Conservation (phyloP, 2,797 vertebrate genomes). For the Notamacropus eugenii region DNA sequence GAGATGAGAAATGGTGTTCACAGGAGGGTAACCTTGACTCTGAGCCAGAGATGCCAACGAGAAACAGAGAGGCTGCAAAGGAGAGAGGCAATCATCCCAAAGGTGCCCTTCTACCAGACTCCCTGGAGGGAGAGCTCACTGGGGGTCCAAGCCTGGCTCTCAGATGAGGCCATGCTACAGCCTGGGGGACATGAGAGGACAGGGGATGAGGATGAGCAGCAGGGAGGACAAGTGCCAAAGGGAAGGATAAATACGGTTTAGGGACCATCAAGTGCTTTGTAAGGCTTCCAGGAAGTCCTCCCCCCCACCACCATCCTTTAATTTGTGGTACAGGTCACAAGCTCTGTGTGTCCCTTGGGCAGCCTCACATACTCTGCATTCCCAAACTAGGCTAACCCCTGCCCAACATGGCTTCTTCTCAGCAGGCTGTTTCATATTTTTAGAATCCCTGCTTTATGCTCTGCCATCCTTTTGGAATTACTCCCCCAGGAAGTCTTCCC, state of each 20-base stretch:
- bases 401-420: neutral
- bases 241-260: neutral
- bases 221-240: neutral
- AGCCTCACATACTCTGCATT: neutral
- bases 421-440: neutral
- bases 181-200: neutral
- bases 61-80: neutral
- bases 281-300: neutral
- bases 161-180: neutral
- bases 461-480: neutral
- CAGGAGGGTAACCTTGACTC: neutral
- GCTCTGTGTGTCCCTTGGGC: accelerated
- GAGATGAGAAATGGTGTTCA: neutral
- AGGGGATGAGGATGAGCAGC: neutral
- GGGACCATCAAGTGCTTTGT: neutral
- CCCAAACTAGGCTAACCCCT: neutral
- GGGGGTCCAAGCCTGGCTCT: neutral
- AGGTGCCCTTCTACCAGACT: neutral
- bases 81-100: neutral
- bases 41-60: neutral
- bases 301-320: too few species aligned
- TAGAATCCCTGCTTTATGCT: neutral
- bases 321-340: too few species aligned
- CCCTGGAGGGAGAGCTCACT: neutral
- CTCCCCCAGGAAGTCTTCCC: neutral